phyloP scores from a whole-genome alignment of 2,888 invertebrate species.

The Taphrorychus bicolor region DNA sequence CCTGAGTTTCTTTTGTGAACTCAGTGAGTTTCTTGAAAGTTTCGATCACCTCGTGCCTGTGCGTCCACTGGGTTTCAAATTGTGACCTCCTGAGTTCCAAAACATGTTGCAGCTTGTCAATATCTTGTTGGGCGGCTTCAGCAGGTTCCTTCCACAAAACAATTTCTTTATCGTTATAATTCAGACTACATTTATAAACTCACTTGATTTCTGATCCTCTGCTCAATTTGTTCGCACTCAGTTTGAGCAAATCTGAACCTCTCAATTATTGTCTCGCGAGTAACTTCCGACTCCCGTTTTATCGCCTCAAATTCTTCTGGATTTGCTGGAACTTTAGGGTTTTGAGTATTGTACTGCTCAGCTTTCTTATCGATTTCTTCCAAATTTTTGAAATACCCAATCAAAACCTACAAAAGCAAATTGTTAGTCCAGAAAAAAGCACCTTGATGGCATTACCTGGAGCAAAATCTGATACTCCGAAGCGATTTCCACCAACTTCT shows the following conservation, averaged over 20 bases:
- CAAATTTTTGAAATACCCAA: slow-evolving; percentile 74
- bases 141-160: slow-evolving; percentile 66
- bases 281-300: slow-evolving; percentile 70
- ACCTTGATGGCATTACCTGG: no score
- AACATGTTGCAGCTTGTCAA: slow-evolving; percentile 70
- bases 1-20: slow-evolving; percentile 72
- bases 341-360: slow-evolving; percentile 64
- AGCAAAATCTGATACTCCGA: slow-evolving; percentile 75
- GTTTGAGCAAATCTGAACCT: slow-evolving; percentile 70
- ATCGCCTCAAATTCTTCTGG: slow-evolving; percentile 64
- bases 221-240: slow-evolving; percentile 73
- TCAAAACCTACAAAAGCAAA: slow-evolving; percentile 60
- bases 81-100: slow-evolving; percentile 67
- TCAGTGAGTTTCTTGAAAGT: slow-evolving; percentile 70
- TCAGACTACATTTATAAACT: slow-evolving; percentile 3
- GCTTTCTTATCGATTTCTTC: slow-evolving; percentile 68
- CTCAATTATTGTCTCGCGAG: slow-evolving; percentile 70
- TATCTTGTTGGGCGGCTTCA: slow-evolving; percentile 71
- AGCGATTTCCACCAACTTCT: slow-evolving; percentile 70
- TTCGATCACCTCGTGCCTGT: slow-evolving; percentile 67
- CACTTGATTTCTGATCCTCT: slow-evolving; percentile 71
- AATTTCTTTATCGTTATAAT: not conserved
- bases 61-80: slow-evolving; percentile 71
- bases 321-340: slow-evolving; percentile 58
- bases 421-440: not conserved